Conservation (phyloP, 2,113 vertebrate species). For the Leucopternis melanops region DNA sequence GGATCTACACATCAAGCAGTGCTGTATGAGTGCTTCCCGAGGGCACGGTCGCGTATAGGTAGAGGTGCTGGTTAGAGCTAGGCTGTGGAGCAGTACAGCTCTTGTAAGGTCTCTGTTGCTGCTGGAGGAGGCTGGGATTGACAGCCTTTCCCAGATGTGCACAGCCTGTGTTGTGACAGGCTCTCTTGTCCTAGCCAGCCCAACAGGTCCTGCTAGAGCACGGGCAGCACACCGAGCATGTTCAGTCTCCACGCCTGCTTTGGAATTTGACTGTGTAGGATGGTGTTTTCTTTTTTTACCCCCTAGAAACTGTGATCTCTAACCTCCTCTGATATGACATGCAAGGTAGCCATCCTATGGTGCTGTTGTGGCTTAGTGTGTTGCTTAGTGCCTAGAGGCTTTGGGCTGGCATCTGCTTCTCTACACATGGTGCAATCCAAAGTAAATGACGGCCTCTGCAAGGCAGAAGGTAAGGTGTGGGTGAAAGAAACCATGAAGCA, state of each 20-base stretch:
- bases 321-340: accelerated
- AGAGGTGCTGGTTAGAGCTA: not conserved
- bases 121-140: not conserved
- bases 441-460: not conserved
- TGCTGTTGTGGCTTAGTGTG: not conserved
- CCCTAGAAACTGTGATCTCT: not conserved
- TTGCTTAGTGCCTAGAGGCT: not conserved
- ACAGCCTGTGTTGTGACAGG: not conserved
- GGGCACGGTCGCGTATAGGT: accelerated
- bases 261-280: not conserved
- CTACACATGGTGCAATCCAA: not conserved
- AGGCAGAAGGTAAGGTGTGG: not conserved
- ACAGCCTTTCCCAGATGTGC: not conserved
- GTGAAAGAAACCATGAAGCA: not conserved
- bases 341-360: not conserved
- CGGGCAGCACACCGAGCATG: accelerated
- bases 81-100: not conserved
- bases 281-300: not conserved
- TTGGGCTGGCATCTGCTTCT: not conserved
- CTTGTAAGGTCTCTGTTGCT: not conserved
- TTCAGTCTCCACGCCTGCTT: not conserved
- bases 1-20: accelerated
- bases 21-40: not conserved
- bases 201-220: not conserved
- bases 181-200: not conserved